Evolutionary conservation across 2,797 vertebrate species (phyloP).

Genomic region (Pangasius djambal): DNA sequence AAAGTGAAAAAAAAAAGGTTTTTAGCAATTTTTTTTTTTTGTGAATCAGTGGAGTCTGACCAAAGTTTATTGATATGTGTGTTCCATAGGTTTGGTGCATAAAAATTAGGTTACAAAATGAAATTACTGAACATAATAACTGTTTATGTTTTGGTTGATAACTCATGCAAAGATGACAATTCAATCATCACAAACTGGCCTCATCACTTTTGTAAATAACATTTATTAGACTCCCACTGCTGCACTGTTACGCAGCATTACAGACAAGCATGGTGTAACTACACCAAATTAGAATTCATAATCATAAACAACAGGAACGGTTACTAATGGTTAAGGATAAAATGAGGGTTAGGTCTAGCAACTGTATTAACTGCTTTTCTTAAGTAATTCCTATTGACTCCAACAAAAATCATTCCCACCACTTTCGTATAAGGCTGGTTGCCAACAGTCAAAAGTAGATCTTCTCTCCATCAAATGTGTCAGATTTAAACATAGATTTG

Average conservation of each 20-base stretch:
- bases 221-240: not conserved
- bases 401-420: not conserved
- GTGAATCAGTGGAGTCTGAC: not conserved
- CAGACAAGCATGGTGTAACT: not conserved
- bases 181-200: not conserved
- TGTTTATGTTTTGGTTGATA: not conserved
- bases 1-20: not conserved
- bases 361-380: not conserved
- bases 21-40: not conserved
- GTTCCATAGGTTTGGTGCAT: not conserved
- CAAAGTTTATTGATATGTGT: not conserved
- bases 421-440: not conserved
- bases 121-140: not conserved
- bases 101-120: not conserved
- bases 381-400: not conserved
- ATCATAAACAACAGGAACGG: not conserved
- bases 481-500: not conserved
- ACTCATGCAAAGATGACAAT: not conserved
- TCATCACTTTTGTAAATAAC: not conserved
- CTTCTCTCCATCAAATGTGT: not conserved
- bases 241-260: not conserved
- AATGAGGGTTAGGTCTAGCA: not conserved
- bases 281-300: not conserved
- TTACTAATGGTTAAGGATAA: not conserved
- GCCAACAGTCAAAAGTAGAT: not conserved